These are phyloP conservation scores for Neolamprologus ventralis DNA, from an alignment of 2,113 vertebrate genomes.

Conservation along the genomic window DNA sequence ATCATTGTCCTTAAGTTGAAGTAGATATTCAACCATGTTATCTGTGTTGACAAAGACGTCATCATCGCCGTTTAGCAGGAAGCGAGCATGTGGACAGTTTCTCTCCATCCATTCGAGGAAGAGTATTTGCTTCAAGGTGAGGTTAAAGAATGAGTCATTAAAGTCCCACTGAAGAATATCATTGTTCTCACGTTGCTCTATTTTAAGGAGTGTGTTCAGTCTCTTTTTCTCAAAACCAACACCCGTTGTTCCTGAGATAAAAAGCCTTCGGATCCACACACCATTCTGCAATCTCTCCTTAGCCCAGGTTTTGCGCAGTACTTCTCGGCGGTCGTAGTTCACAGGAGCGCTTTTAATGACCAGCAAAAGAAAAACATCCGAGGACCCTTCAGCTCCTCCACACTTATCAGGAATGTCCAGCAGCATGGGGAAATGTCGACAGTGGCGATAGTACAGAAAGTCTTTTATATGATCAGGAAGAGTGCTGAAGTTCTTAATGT, in stretches of 20 bases:
- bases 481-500: background rate
- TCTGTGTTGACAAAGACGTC: background rate
- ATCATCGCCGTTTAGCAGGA: background rate
- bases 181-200: background rate
- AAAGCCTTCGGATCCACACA: constrained; percentile 9
- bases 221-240: background rate
- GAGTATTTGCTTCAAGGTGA: background rate
- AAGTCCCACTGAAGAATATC: constrained; percentile 2
- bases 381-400: background rate
- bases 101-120: background rate
- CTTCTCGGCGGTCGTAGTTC: constrained; percentile 72
- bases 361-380: constrained; percentile 70
- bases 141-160: background rate
- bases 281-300: constrained; percentile 56
- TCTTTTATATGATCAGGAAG: background rate
- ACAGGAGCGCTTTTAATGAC: constrained; percentile 73
- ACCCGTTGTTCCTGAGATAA: background rate
- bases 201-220: background rate
- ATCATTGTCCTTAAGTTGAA: background rate
- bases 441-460: background rate
- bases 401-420: background rate
- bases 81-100: background rate
- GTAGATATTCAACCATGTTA: background rate
- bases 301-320: constrained; percentile 80
- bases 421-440: background rate